Evolutionary conservation across 2,888 invertebrate genomes (phyloP).

Genomic region (Apamea anceps): DNA sequence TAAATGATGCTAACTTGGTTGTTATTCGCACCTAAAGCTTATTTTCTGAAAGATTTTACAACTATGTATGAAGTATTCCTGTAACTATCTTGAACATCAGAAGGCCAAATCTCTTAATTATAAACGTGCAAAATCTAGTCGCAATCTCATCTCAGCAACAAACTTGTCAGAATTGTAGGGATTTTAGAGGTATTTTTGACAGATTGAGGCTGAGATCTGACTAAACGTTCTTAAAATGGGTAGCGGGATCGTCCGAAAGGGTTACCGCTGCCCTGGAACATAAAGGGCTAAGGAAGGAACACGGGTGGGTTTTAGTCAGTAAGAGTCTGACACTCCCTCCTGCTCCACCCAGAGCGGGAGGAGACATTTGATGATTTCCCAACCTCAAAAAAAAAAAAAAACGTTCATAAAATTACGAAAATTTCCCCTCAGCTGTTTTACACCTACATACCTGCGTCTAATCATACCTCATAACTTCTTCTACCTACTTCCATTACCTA

Average conservation of each 20-base stretch:
- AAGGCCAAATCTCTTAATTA: no score
- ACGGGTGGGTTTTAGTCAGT: no score
- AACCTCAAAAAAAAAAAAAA: no score
- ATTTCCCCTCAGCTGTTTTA: not conserved
- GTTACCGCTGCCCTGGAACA: no score
- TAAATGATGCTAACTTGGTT: constrained; percentile 2
- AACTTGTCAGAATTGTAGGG: not conserved
- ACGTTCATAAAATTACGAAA: not conserved
- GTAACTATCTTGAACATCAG: not conserved
- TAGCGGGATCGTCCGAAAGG: no score
- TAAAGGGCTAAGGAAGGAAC: no score
- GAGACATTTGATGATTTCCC: no score
- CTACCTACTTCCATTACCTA: not conserved
- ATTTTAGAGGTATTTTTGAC: not conserved
- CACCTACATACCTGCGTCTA: not conserved
- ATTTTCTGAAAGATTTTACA: not conserved
- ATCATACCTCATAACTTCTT: not conserved
- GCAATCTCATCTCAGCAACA: not conserved
- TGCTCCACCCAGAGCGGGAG: no score
- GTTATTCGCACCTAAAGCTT: not conserved
- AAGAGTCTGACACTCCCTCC: no score
- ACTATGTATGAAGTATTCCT: not conserved
- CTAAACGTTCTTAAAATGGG: not conserved
- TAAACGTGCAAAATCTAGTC: no score
- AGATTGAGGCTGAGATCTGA: not conserved